Evolutionary conservation across 1,140 invertebrate species (phyloP).

Genomic region (Drosophila pruinosa): DNA sequence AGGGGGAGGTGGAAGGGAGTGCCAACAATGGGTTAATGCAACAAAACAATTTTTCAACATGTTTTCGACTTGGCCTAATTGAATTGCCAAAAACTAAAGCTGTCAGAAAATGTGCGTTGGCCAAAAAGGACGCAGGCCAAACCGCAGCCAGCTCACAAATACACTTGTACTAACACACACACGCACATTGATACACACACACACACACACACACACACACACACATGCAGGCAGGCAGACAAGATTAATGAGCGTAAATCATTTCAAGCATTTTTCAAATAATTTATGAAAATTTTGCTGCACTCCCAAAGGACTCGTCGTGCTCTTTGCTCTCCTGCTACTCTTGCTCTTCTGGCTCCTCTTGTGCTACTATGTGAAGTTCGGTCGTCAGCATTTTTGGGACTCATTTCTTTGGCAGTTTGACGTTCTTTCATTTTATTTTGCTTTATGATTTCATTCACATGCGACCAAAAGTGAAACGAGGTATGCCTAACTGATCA

Average conservation of each 20-base stretch:
- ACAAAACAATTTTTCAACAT: slow-evolving; percentile 58
- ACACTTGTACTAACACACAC: slow-evolving; percentile 6
- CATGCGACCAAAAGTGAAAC: background rate
- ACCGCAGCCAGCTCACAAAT: slow-evolving; percentile 18
- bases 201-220: background rate
- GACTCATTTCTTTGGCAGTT: slow-evolving; percentile 38
- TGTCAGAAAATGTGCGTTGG: slow-evolving; percentile 53
- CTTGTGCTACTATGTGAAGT: background rate
- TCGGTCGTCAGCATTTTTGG: slow-evolving; percentile 37
- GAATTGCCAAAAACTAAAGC: slow-evolving; percentile 66
- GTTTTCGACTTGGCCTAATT: slow-evolving; percentile 62
- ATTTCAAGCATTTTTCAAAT: slow-evolving; percentile 65
- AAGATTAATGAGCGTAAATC: slow-evolving; percentile 66
- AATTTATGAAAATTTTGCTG: slow-evolving; percentile 56
- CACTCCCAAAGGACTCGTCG: slow-evolving; percentile 37
- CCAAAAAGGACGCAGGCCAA: slow-evolving; percentile 20
- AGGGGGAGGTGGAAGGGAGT: background rate
- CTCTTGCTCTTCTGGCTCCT: background rate
- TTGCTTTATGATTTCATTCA: slow-evolving; percentile 31
- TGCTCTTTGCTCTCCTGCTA: background rate
- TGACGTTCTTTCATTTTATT: slow-evolving; percentile 28
- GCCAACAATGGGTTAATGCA: slow-evolving; percentile 53
- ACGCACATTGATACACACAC: slow-evolving; percentile 1
- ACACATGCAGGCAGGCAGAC: slow-evolving; percentile 11
- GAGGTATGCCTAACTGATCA: background rate